Evolutionary conservation across 2,888 invertebrate species (phyloP).

Genomic region (Rhingia campestris): DNA sequence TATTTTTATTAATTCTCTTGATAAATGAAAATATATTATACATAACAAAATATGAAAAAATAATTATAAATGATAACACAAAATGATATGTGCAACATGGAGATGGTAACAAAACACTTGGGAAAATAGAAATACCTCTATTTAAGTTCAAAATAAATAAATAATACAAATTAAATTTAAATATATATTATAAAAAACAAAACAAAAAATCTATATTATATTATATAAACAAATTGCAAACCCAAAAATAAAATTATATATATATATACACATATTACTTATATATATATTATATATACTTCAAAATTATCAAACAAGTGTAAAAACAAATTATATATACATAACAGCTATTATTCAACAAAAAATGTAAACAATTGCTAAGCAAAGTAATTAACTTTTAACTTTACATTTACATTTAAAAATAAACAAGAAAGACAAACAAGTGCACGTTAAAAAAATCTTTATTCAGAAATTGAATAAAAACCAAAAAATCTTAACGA

Average conservation of each 20-base stretch:
- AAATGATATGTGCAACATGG: conserved; percentile 44
- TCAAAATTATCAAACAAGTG: conserved; percentile 54
- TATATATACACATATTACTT: conserved; percentile 68
- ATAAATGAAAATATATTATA: conserved; percentile 19
- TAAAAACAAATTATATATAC: conserved; percentile 35
- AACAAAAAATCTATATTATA: conserved; percentile 65
- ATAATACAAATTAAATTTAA: conserved; percentile 74
- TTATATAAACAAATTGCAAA: conserved; percentile 69
- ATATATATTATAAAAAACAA: conserved; percentile 64
- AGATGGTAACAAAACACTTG: conserved; percentile 78
- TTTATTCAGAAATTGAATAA: conserved; percentile 38
- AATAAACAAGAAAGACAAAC: conserved; percentile 45
- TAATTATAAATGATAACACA: conserved; percentile 34
- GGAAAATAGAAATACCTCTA: conserved; percentile 83
- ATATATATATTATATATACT: conserved; percentile 60
- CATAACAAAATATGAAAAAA: conserved; percentile 31
- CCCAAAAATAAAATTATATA: conserved; percentile 56
- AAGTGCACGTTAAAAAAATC: conserved; percentile 61
- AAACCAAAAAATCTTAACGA: conserved; percentile 21
- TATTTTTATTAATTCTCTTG: too few species aligned
- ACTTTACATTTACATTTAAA: conserved; percentile 36
- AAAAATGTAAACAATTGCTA: conserved; percentile 24
- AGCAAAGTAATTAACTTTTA: conserved; percentile 56
- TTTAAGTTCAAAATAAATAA: conserved; percentile 82
- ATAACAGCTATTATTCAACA: conserved; percentile 56